Evolutionary conservation across 1,140 invertebrate genomes (phyloP), one percentile per base, ranked within the genome.

Genomic region (Ephestia elutella): DNA sequence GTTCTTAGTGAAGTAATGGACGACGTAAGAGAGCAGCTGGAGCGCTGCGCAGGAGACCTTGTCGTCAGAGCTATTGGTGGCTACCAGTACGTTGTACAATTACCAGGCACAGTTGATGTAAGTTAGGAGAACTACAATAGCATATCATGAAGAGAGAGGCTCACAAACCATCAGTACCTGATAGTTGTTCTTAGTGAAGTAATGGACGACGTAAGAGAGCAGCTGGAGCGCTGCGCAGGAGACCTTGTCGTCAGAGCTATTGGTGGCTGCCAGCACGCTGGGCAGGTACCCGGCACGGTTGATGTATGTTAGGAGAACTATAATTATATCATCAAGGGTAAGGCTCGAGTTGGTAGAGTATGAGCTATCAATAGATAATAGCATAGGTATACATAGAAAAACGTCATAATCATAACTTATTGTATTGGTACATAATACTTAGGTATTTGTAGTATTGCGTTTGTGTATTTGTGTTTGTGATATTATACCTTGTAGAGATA

Each of bases 111-210:
- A 77, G 49, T 82, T 81, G 15, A 67, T 75, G 21, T 74, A 84
- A 10, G 69, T 81, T 15, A 81, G 25, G 17, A 84, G 53, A 13
- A 87, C 82, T 87, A 51, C 5, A 38, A 38, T 38, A 38, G 3
- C 25, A 28, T 28, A 5, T 28, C 3, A 28, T 28, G 3, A 28
- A 28, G n/a, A n/a, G n/a, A n/a, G n/a, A n/a, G n/a, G 7, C 8
- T 28, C 8, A 28, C 3, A 3, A 5, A 5, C 25, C 25, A 8
- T 8, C 3, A 28, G 25, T 66, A 85, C 84, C 65, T 82, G 70
- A 63, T 82, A 87, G 15, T 80, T 77, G 49, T 83, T 78, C 49
- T 66, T 78, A 0, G 72, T 74, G 57, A 70, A 87, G 58, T 78
- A 78, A 54, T 74, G 69, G 0, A 84, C 71, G 0, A 83, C 57